Conservation (phyloP, 2,797 vertebrate genomes). For the Sparus aurata region DNA sequence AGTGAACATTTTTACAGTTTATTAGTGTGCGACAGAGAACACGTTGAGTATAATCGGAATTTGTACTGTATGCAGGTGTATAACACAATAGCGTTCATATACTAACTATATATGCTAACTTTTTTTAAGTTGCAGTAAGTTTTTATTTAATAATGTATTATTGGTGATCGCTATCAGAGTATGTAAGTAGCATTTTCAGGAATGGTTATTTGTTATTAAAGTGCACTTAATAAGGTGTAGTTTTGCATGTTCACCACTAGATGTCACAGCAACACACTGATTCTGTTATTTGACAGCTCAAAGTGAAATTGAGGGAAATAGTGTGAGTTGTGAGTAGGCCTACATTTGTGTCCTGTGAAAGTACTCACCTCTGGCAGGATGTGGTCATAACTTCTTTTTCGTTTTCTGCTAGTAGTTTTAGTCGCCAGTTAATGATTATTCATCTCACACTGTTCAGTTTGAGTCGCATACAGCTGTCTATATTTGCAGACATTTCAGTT, state of each 20-base stretch:
- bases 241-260: constrained; percentile 47
- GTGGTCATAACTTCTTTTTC: constrained; percentile 21
- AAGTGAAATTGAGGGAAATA: not conserved
- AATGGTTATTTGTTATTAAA: not conserved
- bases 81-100: too few species aligned
- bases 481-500: constrained; percentile 12
- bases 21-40: not conserved
- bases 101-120: too few species aligned
- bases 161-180: not conserved
- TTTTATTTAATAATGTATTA: too few species aligned
- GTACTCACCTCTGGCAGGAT: constrained; percentile 16
- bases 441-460: not conserved
- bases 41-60: not conserved
- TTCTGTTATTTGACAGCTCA: not conserved
- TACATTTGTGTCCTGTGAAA: not conserved
- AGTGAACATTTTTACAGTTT: not conserved
- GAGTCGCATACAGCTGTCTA: not conserved
- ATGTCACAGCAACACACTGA: constrained; percentile 41
- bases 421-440: not conserved
- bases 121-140: too few species aligned
- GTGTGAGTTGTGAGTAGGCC: too few species aligned
- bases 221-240: not conserved
- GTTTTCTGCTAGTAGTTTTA: not conserved
- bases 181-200: not conserved
- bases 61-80: not conserved